phyloP scores from a whole-genome alignment of 2,888 invertebrate genomes.

The Idaea biselata region DNA sequence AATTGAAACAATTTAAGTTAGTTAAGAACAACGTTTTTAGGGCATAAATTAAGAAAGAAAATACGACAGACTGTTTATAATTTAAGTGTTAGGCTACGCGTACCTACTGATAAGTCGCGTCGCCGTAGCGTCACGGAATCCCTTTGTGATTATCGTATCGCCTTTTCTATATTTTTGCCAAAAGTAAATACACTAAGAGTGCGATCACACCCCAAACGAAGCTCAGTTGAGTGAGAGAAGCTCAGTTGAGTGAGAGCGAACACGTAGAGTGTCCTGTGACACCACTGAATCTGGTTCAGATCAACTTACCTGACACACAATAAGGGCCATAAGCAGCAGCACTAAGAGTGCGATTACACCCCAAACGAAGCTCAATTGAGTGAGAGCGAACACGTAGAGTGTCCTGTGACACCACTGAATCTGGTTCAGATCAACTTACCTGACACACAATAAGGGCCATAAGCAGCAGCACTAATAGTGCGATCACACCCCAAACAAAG shows the following conservation, averaged over 20 bases:
- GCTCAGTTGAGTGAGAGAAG: too few species aligned
- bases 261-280: constrained; percentile 86
- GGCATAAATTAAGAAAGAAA: too few species aligned
- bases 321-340: constrained; percentile 81
- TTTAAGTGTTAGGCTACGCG: too few species aligned
- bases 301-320: constrained; percentile 73
- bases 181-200: constrained; percentile 76
- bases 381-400: constrained; percentile 87
- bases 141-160: too few species aligned
- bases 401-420: constrained; percentile 89
- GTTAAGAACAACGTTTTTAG: background rate
- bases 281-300: constrained; percentile 78
- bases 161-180: too few species aligned
- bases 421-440: too few species aligned
- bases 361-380: constrained; percentile 87
- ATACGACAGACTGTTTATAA: too few species aligned
- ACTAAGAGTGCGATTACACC: constrained; percentile 79
- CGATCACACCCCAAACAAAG: constrained; percentile 84
- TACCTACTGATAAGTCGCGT: too few species aligned
- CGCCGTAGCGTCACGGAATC: too few species aligned
- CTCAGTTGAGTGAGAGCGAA: constrained; percentile 66
- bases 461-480: constrained; percentile 78
- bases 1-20: background rate
- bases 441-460: constrained; percentile 83
- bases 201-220: constrained; percentile 84